A percentile compares a stretch with the other conserved stretches of the same genome.
Conservation (phyloP, 37 sponge, comb jelly and placozoan genomes). For the Cliona cf. orientalis region DNA sequence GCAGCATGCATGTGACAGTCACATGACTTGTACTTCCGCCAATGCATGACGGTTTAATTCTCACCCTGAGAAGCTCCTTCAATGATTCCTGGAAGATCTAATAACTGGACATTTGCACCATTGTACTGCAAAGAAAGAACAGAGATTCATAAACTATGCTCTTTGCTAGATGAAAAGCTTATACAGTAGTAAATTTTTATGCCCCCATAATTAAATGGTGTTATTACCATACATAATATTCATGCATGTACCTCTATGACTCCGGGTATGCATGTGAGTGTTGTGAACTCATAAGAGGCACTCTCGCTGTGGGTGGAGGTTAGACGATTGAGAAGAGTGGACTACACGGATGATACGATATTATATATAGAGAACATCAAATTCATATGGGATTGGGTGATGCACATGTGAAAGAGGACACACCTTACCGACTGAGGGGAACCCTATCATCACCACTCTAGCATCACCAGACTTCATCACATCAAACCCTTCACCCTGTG, state of each 20-base stretch:
- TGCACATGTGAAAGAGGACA: neutral
- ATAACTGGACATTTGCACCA: slow-evolving; percentile 93
- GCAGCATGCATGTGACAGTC: neutral
- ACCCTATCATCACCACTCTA: slow-evolving; percentile 96
- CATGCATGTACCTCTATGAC: slow-evolving; percentile 78
- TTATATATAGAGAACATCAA: neutral
- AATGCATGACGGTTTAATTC: neutral
- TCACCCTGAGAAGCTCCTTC: slow-evolving; percentile 97
- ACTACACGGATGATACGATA: slow-evolving; percentile 44
- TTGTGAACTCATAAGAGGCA: slow-evolving; percentile 98
- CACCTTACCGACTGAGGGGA: slow-evolving; percentile 99
- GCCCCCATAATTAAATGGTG: neutral
- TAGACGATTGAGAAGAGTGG: slow-evolving; percentile 92
- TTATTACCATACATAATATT: neutral
- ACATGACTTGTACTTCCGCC: neutral
- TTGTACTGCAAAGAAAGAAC: slow-evolving; percentile 66
- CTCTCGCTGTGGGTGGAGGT: slow-evolving; percentile 97
- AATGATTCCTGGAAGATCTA: slow-evolving; percentile 98
- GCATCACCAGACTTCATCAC: slow-evolving; percentile 99
- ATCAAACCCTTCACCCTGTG: slow-evolving; percentile 99
- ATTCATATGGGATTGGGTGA: neutral
- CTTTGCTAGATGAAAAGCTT: neutral
- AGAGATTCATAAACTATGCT: neutral
- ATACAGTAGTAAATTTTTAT: neutral
- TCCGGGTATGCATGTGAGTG: slow-evolving; percentile 98